Conservation (phyloP, 2,113 vertebrate species). For the Tupaia tana region DNA sequence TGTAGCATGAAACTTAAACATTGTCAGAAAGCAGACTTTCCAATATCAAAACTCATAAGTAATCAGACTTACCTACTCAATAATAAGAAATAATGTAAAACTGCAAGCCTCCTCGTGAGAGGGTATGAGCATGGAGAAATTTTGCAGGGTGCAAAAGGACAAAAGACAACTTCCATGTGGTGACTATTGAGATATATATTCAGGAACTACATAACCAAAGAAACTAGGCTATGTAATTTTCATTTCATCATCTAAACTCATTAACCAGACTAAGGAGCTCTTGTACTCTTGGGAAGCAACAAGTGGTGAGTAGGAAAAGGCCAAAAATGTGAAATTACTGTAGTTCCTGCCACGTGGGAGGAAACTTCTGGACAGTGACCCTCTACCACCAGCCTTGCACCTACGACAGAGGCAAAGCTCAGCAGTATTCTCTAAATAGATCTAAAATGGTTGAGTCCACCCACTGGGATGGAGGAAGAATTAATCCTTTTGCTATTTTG, state of each 20-base stretch:
- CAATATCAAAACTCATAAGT: not conserved
- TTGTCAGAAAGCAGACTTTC: not conserved
- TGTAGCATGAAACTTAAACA: not conserved
- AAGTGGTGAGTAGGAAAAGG: not conserved
- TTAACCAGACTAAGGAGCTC: not conserved
- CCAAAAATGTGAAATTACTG: not conserved
- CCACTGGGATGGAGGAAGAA: not conserved
- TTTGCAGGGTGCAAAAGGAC: not conserved
- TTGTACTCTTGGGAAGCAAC: not conserved
- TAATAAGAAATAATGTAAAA: not conserved
- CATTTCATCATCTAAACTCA: conserved; percentile 4
- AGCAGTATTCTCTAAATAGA: not conserved
- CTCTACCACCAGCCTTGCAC: not conserved
- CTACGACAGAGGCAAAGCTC: not conserved
- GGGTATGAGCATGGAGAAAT: not conserved
- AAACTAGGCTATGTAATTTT: not conserved
- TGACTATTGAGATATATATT: not conserved
- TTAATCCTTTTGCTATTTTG: not conserved
- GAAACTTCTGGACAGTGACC: not conserved
- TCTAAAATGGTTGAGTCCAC: not conserved
- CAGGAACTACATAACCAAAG: not conserved
- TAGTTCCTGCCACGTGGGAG: not conserved
- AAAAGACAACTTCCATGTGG: not conserved
- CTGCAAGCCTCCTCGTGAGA: not conserved
- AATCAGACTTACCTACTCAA: not conserved